Evolutionary conservation across 2,797 vertebrate species (phyloP), one percentile per base, ranked within the genome.

Genomic region (Anabacerthia variegaticeps): DNA sequence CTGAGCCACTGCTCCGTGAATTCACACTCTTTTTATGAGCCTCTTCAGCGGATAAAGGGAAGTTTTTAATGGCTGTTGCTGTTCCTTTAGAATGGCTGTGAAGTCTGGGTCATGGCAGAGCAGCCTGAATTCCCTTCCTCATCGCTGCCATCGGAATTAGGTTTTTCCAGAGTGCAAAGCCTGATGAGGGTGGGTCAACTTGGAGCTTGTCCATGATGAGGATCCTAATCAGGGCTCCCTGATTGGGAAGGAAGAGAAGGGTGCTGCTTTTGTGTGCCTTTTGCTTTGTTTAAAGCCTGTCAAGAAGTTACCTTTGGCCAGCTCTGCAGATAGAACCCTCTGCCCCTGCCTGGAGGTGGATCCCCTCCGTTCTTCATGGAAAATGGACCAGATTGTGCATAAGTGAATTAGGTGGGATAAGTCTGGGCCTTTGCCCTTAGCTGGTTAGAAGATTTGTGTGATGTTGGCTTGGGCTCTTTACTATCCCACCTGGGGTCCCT

Each of bases 21-120:
- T 94, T 93, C 91, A 37, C 71, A 17, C 80, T 95, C 69, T 91
- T 74, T 97, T 95, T 97, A 91, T 75, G 61, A 89, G 81, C 84
- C 89, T 85, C 78, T 78, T 85, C 86, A 83, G 95, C 14, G 58
- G 18, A 39, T 7, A 8, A 65, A 88, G 89, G 49, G 84, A 89
- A 79, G 84, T n/a, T 94, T 91, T 89, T 85, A 74, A 89, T 78
- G 92, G 95, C 78, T 7, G 39, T 87, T 63, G 88, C 92, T 89
- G 72, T 73, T 92, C 49, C 36, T 80, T 88, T 68, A 39, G 93
- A 87, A 85, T 39, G 84, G 61, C 84, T 92, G 84, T 49, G 84
- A 92, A 87, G 84, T 58, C 93, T 73, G 78, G 91, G 93, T 92
- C 91, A 68, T 12, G 3, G 75, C 75, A 49, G 74, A 89, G 74